Conservation (phyloP, 2,888 invertebrate genomes). For the Zaprionus bogoriensis region DNA sequence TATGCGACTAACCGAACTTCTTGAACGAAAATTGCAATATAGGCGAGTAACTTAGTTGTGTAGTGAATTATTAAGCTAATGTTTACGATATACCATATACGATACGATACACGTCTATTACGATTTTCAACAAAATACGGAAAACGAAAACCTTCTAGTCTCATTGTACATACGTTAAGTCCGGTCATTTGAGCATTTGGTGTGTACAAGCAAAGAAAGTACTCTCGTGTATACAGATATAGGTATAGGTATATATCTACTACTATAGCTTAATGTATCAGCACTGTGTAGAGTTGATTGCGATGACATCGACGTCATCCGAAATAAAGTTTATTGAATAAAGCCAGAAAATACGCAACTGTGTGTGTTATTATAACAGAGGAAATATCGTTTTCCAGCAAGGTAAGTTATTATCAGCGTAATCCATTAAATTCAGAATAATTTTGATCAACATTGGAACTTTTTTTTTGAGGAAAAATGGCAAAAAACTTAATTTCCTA, state of each 20-base stretch:
- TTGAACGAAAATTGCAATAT: constrained; percentile 56
- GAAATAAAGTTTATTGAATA: constrained; percentile 52
- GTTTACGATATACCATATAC: constrained; percentile 28
- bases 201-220: constrained; percentile 64
- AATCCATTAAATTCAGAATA: too few species aligned
- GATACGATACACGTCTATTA: constrained; percentile 35
- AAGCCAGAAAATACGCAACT: constrained; percentile 23
- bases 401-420: too few species aligned
- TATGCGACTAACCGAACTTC: constrained; percentile 16
- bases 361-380: too few species aligned
- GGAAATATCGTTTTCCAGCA: too few species aligned
- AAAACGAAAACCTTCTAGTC: constrained; percentile 37
- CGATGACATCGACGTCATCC: constrained; percentile 28
- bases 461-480: too few species aligned
- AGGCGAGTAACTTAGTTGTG: constrained; percentile 56
- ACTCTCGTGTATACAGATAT: constrained; percentile 21
- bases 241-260: constrained; percentile 9
- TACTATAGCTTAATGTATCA: constrained; percentile 32
- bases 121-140: constrained; percentile 21
- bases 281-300: constrained; percentile 32
- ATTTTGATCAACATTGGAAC: too few species aligned
- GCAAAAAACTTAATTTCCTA: too few species aligned
- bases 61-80: constrained; percentile 48
- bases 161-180: constrained; percentile 55
- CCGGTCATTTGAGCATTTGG: constrained; percentile 67